phyloP scores from a whole-genome alignment of 2,797 vertebrate species.

The Morus bassanus region DNA sequence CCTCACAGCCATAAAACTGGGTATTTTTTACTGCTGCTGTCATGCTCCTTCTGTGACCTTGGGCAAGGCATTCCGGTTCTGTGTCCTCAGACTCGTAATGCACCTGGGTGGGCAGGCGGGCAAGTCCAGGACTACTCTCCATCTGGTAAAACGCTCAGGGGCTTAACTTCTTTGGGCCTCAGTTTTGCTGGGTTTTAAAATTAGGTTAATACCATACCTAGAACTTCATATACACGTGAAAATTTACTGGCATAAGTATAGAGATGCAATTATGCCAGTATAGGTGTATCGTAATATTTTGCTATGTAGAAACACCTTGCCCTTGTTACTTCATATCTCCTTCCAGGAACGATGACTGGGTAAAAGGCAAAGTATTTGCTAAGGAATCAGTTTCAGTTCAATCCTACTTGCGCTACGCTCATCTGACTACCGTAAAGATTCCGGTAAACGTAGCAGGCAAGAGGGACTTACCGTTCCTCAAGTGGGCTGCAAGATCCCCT shows the following conservation, averaged over 20 bases:
- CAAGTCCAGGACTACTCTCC: not conserved
- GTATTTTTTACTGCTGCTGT: not conserved
- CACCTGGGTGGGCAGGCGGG: not conserved
- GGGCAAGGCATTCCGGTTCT: not conserved
- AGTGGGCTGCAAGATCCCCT: not conserved
- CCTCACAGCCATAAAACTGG: not conserved
- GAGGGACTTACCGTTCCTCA: accelerated
- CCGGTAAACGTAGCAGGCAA: not conserved
- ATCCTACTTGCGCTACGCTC: accelerated
- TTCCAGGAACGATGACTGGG: not conserved
- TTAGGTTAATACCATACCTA: not conserved
- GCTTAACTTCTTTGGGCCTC: not conserved
- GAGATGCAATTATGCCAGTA: not conserved
- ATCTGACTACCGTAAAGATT: not conserved
- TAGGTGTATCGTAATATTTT: not conserved
- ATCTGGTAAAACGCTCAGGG: not conserved
- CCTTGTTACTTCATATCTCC: not conserved
- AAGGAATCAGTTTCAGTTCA: not conserved
- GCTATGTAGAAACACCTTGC: not conserved
- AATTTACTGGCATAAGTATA: not conserved
- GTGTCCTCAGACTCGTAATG: not conserved
- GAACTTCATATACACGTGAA: not conserved
- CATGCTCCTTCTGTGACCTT: not conserved
- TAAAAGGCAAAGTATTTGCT: not conserved
- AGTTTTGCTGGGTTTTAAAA: not conserved